Evolutionary conservation across 2,888 invertebrate species (phyloP).

Genomic region (Branchellion lobata): DNA sequence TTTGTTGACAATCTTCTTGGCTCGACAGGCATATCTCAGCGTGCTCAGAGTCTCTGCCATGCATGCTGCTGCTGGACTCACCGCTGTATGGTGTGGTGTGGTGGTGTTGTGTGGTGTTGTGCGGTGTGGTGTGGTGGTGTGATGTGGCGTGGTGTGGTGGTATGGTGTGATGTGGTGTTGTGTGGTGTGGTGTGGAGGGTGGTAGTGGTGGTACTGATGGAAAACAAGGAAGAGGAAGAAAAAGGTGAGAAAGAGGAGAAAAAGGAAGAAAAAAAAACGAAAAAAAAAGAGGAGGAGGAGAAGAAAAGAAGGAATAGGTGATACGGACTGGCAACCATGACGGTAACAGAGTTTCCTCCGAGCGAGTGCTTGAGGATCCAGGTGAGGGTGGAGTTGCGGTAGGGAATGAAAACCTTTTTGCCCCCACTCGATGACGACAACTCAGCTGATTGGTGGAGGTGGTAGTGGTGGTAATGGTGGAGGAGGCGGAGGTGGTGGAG

Average conservation of each 20-base stretch:
- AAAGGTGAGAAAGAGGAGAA: too few species aligned
- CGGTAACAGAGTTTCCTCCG: slow-evolving; percentile 75
- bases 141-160: too few species aligned
- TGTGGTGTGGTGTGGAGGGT: neutral
- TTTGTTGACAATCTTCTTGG: slow-evolving; percentile 72
- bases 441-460: neutral
- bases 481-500: neutral
- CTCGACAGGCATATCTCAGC: slow-evolving; percentile 75
- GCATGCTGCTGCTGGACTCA: slow-evolving; percentile 76
- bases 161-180: too few species aligned
- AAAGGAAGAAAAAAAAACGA: too few species aligned
- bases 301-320: too few species aligned
- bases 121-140: too few species aligned
- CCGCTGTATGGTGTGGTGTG: slow-evolving; percentile 69
- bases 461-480: neutral
- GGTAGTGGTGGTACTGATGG: neutral
- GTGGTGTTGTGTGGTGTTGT: too few species aligned
- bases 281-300: neutral
- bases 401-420: slow-evolving; percentile 81
- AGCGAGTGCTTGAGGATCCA: slow-evolving; percentile 80
- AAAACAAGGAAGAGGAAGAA: neutral
- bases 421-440: slow-evolving; percentile 39
- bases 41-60: slow-evolving; percentile 80
- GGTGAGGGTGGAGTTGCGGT: slow-evolving; percentile 77
- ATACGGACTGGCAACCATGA: slow-evolving; percentile 78